Evolutionary conservation across 2,113 vertebrate species (phyloP), one percentile per base, ranked within the genome.

Genomic region (Notarius lentiginosus): DNA sequence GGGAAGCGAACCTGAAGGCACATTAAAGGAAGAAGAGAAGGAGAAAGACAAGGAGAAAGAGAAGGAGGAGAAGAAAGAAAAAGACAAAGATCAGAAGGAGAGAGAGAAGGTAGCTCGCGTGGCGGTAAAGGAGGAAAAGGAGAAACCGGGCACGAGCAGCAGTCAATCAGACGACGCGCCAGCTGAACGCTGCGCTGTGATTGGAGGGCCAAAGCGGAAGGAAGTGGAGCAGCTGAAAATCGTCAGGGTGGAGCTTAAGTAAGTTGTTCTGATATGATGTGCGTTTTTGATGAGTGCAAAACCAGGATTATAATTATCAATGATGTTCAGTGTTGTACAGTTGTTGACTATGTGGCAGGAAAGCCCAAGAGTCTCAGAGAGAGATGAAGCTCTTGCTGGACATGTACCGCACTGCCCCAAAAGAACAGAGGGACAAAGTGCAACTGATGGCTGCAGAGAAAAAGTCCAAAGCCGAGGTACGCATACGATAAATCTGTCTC

Each of bases 391-490:
- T 99, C 0, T 91, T 99, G 81, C 91, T 99, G 66, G 98, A 99
- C 91, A 99, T 99, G 98, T 99, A 99, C 90, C 96, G 97, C 61
- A 99, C 98, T 27, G 98, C 98, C 6, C 98, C 98, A 0, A 99
- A 99, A 90, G 98, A 99, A 88, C 98, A 99, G 93, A 95, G 98
- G 49, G 98, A 99, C 93, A 99, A 99, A 92, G 98, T 99, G 7
- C 97, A 99, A 91, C 95, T 99, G 4, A 99, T 99, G 98, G 98
- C 98, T 82, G 98, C 98, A 30, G 98, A 99, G 92, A 98, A 97
- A 93, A 99, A 98, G 90, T 92, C 96, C 24, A 99, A 99, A 92
- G 97, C 97, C 79, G 98, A 99, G 97, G 98, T 99, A 93, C 1
- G n/a, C 8, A 24, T 24, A 79, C 49, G 49, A 18, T 24, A 49